Evolutionary conservation across 1,140 invertebrate species (phyloP), one percentile per base, ranked within the genome.

Genomic region (Drosophila sulfurigaster): DNA sequence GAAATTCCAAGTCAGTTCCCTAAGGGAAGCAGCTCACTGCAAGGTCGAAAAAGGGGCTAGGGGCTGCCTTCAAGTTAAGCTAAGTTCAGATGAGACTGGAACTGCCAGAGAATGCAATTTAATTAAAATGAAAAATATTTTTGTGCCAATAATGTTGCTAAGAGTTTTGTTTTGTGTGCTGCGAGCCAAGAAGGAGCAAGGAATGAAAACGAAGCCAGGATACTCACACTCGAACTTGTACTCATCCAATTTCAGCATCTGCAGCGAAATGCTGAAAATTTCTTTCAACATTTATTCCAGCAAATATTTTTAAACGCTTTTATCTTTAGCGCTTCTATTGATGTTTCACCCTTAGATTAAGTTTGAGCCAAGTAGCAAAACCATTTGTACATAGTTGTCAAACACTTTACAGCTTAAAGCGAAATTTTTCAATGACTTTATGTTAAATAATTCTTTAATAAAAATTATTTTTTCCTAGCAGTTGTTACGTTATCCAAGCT

Each of bases 71-170:
- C 38, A 68, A 49, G 60, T 69, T 45, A 46, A 28, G 57, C 8
- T 69, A 15, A 46, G 57, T 35, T 51, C 56, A 41, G 35, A 41
- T 73, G 73, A 60, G 66, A 71, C 66, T 73, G 73, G 46, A 51
- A 79, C 13, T 59, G 57, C 46, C 62, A 32, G 63, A 72, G 76
- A 80, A 88, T 87, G 83, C 83, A 88, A 87, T 87, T 87, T 88
- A 87, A 87, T 87, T 88, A 88, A 80, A 89, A 80, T 54, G 59
- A 80, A 80, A 81, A 72, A 75, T 78, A 83, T 80, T 87, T 86
- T 41, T 71, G 52, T 63, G 54, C 54, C 73, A 75, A 72, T 75
- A 79, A 69, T 80, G 82, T 72, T 78, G 32, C 58, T 28, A 60
- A 51, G 28, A 51, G 58, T 30, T 60, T 32, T 38, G 58, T 54